Base-by-base conservation (phyloP, 2,797 vertebrate genomes). In the Zenarchopterus dispar region DNA sequence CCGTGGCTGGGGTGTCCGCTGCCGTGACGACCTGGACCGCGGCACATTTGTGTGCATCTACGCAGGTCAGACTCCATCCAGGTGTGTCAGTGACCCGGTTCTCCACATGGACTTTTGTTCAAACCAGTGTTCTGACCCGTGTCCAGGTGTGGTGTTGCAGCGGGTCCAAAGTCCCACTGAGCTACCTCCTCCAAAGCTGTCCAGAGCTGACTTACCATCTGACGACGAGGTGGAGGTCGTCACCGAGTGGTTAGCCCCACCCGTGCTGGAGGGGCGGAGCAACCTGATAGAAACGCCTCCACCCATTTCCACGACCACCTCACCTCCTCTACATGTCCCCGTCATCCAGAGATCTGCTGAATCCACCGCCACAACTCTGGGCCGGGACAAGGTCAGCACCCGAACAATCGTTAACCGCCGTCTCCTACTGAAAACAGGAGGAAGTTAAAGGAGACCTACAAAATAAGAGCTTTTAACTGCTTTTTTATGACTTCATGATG, bases 1-100 rank as follows among this genome's bases (percentile, higher is more conserved):
- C 66, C 91, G 92, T 0, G 96, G 95, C 62, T 98, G 97, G 97
- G 97, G 95, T 0, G 96, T 98, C 0, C 96, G 97, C 49, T 98
- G 97, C 81, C 91, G 94, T 0, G 97, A 99, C 28, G 96, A 98
- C 85, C 84, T 98, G 0, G 97, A 99, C 82, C 84, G 68, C 6
- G 97, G 97, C 15, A 98, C 96, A 0, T 98, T 98, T 50, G 84
- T 98, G 77, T 98, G 97, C 64, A 95, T 94, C 18, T 98, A 95
- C 2, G 93, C 97, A 93, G 97, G 97, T 88, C 61, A 66, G 78
- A 3, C n/a, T 24, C 6, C 17, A 6, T 49, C 11, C 24, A 4
- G n/a, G n/a, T 15, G 42, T 1, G 24, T 1, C n/a, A 2, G 6
- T 3, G 9, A 18, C 31, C 11, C 28, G 2, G 0, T 39, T 45